A percentile compares a stretch with the other conserved stretches of the same genome.
These are phyloP conservation scores for Ophioninae sp. DNA, from an alignment of 2,888 invertebrate genomes.

Conservation along the genomic window DNA sequence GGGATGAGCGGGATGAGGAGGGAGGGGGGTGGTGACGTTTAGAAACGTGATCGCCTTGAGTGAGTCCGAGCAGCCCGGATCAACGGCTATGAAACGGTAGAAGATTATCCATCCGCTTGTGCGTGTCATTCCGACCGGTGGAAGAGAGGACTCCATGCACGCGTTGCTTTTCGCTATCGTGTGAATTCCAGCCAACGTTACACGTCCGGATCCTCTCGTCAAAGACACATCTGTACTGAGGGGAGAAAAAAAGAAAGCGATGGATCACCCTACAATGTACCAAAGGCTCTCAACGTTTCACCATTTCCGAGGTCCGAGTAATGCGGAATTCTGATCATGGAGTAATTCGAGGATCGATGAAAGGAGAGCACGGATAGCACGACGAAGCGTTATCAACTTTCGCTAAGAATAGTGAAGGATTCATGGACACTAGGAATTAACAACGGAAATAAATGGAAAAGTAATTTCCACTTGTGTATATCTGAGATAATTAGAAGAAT, in stretches of 20 bases:
- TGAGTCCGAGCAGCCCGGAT: slow-evolving; percentile 5
- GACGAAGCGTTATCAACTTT: too few relatives aligned
- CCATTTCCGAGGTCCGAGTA: neutral
- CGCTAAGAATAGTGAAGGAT: too few relatives aligned
- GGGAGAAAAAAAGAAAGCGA: neutral
- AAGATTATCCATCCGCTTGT: neutral
- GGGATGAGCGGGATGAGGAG: neutral
- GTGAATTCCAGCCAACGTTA: neutral
- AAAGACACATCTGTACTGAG: neutral
- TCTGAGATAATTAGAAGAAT: too few relatives aligned
- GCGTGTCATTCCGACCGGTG: neutral
- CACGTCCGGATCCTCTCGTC: neutral
- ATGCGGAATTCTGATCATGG: neutral
- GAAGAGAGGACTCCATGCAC: neutral
- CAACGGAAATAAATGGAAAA: too few relatives aligned
- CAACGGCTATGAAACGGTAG: neutral
- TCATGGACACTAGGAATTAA: too few relatives aligned
- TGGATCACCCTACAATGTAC: neutral
- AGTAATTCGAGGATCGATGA: too few relatives aligned
- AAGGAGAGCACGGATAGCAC: too few relatives aligned
- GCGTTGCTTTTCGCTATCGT: neutral
- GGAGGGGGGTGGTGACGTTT: slow-evolving; percentile 14
- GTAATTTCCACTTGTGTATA: too few relatives aligned
- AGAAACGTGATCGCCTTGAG: slow-evolving; percentile 57
- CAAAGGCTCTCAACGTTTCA: neutral